phyloP scores from a whole-genome alignment of 2,113 vertebrate species.

The Labeo rohita region DNA sequence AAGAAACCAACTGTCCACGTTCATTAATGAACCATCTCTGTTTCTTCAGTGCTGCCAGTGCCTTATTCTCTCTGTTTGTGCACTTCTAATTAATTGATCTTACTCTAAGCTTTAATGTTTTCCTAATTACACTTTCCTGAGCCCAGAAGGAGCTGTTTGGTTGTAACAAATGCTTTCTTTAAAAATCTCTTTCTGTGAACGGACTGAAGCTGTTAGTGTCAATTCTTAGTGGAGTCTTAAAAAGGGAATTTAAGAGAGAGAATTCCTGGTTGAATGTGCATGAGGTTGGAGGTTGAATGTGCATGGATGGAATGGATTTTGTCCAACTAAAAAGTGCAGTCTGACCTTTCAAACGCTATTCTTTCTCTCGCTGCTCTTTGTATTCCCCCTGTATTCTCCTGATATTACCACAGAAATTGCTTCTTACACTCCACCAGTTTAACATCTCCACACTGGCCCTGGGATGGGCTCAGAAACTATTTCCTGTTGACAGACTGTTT shows the following conservation, averaged over 20 bases:
- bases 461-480: slow-evolving; percentile 9
- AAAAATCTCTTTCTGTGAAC: not conserved
- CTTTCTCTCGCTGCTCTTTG: slow-evolving; percentile 2
- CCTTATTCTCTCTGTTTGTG: slow-evolving; percentile 1
- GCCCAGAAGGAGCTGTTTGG: not conserved
- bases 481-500: slow-evolving; percentile 21
- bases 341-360: slow-evolving; percentile 21
- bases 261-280: not conserved
- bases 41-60: slow-evolving; percentile 2
- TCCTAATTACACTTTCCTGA: slow-evolving; percentile 23
- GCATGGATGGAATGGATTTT: not conserved
- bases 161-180: not conserved
- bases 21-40: slow-evolving; percentile 19
- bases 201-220: not conserved
- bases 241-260: not conserved
- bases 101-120: slow-evolving; percentile 7
- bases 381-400: not conserved
- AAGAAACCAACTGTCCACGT: slow-evolving; percentile 2
- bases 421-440: slow-evolving; percentile 36
- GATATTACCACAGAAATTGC: slow-evolving; percentile 36
- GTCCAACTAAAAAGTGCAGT: not conserved
- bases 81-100: slow-evolving; percentile 34
- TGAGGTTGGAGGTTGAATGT: not conserved
- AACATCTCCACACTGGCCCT: not conserved
- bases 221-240: not conserved